phyloP scores from a whole-genome alignment of 2,113 vertebrate genomes.

The Corydoras sp. region DNA sequence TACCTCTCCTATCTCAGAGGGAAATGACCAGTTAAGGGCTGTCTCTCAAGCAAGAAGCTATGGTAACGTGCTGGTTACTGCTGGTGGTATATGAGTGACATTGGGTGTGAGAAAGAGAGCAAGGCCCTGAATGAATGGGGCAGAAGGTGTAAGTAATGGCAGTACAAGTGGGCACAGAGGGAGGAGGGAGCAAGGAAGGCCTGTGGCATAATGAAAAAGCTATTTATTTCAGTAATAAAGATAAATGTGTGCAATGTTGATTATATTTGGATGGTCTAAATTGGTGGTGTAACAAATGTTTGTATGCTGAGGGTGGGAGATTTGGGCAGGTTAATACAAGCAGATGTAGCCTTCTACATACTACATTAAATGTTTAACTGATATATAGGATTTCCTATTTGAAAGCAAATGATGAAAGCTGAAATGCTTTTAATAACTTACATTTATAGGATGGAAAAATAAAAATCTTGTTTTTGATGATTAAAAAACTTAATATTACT shows the following conservation, averaged over 20 bases:
- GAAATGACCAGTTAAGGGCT: slow-evolving; percentile 76
- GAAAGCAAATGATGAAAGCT: too few species aligned
- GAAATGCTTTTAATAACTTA: too few species aligned
- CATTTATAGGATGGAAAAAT: too few species aligned
- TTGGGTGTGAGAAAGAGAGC: slow-evolving; percentile 47
- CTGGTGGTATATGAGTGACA: slow-evolving; percentile 74
- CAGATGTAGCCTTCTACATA: neutral
- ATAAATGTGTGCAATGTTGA: slow-evolving; percentile 44
- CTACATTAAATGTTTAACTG: neutral
- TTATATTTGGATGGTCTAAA: slow-evolving; percentile 45
- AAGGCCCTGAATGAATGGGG: slow-evolving; percentile 37
- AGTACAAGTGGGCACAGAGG: slow-evolving; percentile 26
- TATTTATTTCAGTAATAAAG: slow-evolving; percentile 47
- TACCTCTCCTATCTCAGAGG: slow-evolving; percentile 57
- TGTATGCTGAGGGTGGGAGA: slow-evolving; percentile 11
- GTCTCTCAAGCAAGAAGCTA: slow-evolving; percentile 51
- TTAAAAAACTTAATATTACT: too few species aligned
- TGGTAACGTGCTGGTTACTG: slow-evolving; percentile 71
- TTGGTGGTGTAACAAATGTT: slow-evolving; percentile 38
- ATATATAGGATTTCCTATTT: too few species aligned
- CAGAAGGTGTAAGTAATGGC: slow-evolving; percentile 42
- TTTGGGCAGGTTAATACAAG: slow-evolving; percentile 22
- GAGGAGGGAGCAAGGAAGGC: slow-evolving; percentile 7
- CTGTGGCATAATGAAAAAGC: slow-evolving; percentile 47
- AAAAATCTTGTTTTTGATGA: too few species aligned